phyloP scores from a whole-genome alignment of 2,888 invertebrate genomes.

The Cephus sareptanus region DNA sequence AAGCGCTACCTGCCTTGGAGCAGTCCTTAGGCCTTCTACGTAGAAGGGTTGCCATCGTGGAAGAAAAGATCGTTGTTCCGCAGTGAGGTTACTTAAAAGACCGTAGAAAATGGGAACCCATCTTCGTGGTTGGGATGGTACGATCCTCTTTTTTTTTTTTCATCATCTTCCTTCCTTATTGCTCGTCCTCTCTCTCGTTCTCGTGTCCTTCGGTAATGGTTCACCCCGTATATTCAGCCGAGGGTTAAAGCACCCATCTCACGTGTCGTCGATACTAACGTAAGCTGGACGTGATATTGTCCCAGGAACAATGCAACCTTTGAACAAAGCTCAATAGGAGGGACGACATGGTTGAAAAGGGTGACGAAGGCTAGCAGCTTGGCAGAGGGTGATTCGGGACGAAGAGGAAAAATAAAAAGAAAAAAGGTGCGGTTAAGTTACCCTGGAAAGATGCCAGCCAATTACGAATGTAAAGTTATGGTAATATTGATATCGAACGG shows the following conservation, averaged over 20 bases:
- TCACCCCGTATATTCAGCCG: neutral
- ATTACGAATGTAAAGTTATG: conserved; percentile 45
- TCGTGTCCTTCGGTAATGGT: neutral
- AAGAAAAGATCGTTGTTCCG: conserved; percentile 2
- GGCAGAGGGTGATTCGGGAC: neutral
- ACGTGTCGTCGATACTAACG: conserved; percentile 35
- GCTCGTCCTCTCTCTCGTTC: neutral
- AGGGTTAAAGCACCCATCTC: conserved; percentile 36
- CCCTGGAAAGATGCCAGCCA: conserved; percentile 38
- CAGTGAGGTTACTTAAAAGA: neutral
- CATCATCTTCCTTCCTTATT: neutral
- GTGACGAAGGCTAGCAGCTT: neutral
- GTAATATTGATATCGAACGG: conserved; percentile 40
- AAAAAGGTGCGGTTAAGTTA: conserved; percentile 18
- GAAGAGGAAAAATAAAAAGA: neutral
- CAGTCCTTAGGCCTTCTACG: neutral
- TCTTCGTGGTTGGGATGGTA: neutral
- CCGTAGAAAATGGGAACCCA: neutral
- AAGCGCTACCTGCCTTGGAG: neutral
- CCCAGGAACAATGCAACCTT: neutral
- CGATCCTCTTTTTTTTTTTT: neutral
- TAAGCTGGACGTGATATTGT: conserved; percentile 2
- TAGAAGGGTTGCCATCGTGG: neutral
- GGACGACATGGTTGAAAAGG: neutral
- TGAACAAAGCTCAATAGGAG: conserved; percentile 1